Evolutionary conservation across 2,888 invertebrate species (phyloP), one percentile per base, ranked within the genome.

Genomic region (Tachystola acroxantha): DNA sequence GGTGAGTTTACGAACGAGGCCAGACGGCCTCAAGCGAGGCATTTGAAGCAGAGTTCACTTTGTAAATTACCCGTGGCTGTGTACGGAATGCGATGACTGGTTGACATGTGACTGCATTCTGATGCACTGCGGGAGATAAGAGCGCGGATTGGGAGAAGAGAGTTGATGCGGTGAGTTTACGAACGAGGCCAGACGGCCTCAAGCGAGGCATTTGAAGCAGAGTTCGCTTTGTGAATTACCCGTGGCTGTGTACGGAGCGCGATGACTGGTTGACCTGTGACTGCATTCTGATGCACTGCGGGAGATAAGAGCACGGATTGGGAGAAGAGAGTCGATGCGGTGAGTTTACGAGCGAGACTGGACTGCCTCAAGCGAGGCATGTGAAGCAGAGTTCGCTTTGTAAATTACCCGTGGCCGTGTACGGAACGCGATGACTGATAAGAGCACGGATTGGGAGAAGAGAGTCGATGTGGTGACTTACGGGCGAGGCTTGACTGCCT

Each of bases 91-190:
- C 89, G 94, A 46, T 97, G 98, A 46, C 88, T 98, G 30, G 93
- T 94, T 55, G 96, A 96, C 48, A 89, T 93, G 39, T 90, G 96
- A 70, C 91, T 91, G 24, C 90, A 90, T 53, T 91, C 96, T 34
- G 90, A 92, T 53, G 92, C 92, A 2, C 88, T 90, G 26, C 89
- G 36, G 91, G 93, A 1, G 96, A 98, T 78, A 87, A 93, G 28
- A 92, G 89, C 53, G 93, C 93, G 56, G 96, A 97, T 66, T 99
- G 99, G 98, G 97, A 96, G 80, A 96, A 96, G 72, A 87, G 98
- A 40, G 91, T 94, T n/a, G 97, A 98, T 40, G 93, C 94, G 48
- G 95, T 97, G 71, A 88, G 91, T 52, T 16, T 16, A n/a, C 35
- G 0, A 60, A 69, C 36, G 91, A 90, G 69, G 96, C 96, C 19